Percentiles rank a stretch among this genome's conserved stretches.
Conservation (phyloP, 2,113 vertebrate genomes). For the Eonycteris spelaea region DNA sequence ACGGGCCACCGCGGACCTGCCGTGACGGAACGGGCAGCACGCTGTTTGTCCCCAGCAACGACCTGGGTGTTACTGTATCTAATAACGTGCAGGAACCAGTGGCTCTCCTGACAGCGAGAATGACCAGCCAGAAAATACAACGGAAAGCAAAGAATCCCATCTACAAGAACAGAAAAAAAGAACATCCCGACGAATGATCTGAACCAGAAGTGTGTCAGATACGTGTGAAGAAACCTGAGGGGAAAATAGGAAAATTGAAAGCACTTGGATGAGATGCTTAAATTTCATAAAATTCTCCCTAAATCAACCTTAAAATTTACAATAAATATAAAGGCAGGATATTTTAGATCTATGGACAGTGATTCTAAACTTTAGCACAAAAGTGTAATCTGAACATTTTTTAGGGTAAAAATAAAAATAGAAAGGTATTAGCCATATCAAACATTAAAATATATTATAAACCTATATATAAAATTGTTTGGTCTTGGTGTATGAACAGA, state of each 20-base stretch:
- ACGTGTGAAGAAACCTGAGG: background rate
- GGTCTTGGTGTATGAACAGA: background rate
- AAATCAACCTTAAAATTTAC: background rate
- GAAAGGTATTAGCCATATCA: background rate
- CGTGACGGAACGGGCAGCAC: background rate
- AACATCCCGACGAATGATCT: background rate
- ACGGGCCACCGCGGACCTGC: no score
- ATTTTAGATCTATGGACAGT: background rate
- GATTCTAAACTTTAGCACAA: background rate
- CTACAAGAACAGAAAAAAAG: background rate
- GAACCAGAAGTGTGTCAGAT: background rate
- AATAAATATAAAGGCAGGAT: background rate
- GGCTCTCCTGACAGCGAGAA: background rate
- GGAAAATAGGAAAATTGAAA: background rate
- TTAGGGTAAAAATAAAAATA: background rate
- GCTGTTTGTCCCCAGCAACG: background rate
- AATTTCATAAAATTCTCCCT: background rate
- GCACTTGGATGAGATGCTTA: background rate
- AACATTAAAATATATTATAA: background rate
- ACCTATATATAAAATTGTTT: background rate
- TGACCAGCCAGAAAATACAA: background rate
- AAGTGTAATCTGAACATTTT: background rate
- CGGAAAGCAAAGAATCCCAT: background rate
- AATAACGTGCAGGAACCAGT: background rate
- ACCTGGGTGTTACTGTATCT: background rate